Percentiles rank a stretch among this genome's conserved stretches.
Conservation (phyloP, 2,888 invertebrate genomes). For the Heteromyza rotundicornis region DNA sequence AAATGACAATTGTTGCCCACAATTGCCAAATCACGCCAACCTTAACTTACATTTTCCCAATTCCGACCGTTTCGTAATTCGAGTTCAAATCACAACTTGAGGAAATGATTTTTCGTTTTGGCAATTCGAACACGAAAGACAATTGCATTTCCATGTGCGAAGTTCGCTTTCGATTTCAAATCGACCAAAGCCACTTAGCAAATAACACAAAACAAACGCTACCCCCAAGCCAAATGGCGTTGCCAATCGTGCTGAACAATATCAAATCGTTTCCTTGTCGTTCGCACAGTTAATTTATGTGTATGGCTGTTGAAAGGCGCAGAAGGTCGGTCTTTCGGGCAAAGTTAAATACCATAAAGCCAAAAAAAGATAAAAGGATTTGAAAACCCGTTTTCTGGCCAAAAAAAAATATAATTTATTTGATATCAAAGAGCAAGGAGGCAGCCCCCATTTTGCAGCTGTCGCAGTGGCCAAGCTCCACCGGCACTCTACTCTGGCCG, state of each 20-base stretch:
- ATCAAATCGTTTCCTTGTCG: conserved; percentile 44
- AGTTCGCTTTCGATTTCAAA: not conserved
- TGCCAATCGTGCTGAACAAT: not conserved
- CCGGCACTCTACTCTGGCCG: too few relatives aligned
- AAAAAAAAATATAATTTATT: too few relatives aligned
- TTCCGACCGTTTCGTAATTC: not conserved
- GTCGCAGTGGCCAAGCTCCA: too few relatives aligned
- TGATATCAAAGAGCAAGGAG: too few relatives aligned
- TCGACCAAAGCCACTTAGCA: conserved; percentile 33
- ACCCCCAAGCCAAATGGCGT: not conserved
- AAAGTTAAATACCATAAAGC: not conserved
- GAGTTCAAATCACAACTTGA: not conserved
- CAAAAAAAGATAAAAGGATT: not conserved
- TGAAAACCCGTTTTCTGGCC: not conserved
- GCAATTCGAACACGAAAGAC: too few relatives aligned
- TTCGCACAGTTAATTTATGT: conserved; percentile 47
- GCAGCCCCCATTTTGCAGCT: too few relatives aligned
- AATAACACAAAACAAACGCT: conserved; percentile 22
- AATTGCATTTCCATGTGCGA: not conserved
- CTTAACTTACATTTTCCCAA: not conserved
- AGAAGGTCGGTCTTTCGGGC: conserved; percentile 19
- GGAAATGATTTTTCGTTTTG: not conserved
- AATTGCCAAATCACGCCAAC: not conserved
- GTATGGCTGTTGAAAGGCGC: not conserved
- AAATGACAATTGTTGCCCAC: too few relatives aligned